Percentiles rank a stretch among this genome's conserved stretches.
Evolutionary conservation across 37 sponge, comb jelly and placozoan species (phyloP).

Genomic region (Ephydatia muelleri): DNA sequence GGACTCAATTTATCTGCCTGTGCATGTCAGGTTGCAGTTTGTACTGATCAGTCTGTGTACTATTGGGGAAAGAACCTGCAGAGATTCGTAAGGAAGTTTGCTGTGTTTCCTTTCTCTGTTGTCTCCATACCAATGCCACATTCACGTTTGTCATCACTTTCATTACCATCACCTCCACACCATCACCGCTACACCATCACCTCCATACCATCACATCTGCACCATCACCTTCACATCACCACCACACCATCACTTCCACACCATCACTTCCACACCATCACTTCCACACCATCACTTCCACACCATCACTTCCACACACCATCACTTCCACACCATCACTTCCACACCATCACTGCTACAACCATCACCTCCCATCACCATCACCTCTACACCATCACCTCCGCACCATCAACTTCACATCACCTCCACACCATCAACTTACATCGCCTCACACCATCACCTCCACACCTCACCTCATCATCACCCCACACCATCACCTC

Average conservation of each 20-base stretch:
- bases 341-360: constrained; percentile 18
- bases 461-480: no score
- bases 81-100: constrained; percentile 25
- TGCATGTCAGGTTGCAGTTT: constrained; percentile 52
- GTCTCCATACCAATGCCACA: no score
- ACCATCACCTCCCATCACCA: not conserved
- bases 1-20: not conserved
- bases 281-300: not conserved
- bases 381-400: no score
- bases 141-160: no score
- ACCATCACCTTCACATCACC: constrained; percentile 7
- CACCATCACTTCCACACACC: not conserved
- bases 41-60: constrained; percentile 45
- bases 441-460: no score
- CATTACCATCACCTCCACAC: not conserved
- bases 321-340: constrained; percentile 33
- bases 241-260: not conserved
- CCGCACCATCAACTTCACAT: no score
- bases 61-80: constrained; percentile 66
- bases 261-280: no score
- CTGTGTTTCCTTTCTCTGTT: no score
- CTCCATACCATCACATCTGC: constrained; percentile 37
- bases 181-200: not conserved
- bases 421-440: no score
- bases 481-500: no score